Conservation (phyloP, 2,113 vertebrate genomes). For the Chunga burmeisteri region DNA sequence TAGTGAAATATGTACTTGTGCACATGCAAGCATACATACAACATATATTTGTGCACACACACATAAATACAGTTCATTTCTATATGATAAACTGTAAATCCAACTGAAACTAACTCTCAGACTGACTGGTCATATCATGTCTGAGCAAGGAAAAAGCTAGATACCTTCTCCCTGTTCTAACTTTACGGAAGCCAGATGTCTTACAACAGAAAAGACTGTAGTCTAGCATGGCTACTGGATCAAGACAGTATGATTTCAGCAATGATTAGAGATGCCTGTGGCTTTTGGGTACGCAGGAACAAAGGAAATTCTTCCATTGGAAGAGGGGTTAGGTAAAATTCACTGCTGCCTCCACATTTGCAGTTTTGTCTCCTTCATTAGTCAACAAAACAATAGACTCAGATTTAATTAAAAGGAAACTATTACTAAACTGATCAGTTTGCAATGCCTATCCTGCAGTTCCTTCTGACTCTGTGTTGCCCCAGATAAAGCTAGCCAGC, state of each 20-base stretch:
- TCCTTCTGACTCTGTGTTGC: background rate
- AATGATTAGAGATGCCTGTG: constrained; percentile 10
- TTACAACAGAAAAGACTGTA: background rate
- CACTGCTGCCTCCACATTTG: background rate
- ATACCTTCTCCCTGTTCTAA: background rate
- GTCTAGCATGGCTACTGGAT: background rate
- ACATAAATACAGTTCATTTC: background rate
- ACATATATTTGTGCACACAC: background rate
- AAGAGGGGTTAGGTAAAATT: background rate
- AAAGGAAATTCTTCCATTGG: background rate
- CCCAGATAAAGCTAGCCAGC: background rate
- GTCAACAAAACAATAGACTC: background rate
- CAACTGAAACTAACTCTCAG: background rate
- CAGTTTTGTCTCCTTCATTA: background rate
- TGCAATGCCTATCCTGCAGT: background rate
- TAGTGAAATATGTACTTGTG: background rate
- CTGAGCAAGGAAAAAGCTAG: background rate
- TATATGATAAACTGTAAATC: background rate
- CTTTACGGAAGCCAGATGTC: background rate
- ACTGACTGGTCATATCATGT: background rate
- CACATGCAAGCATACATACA: background rate
- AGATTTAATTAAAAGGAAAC: background rate
- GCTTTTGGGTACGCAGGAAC: background rate
- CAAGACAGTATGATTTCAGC: background rate
- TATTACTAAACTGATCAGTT: background rate